A percentile compares a stretch with the other conserved stretches of the same genome.
These are phyloP conservation scores for Drosophila azteca DNA, from an alignment of 1,140 invertebrate genomes.

Conservation along the genomic window DNA sequence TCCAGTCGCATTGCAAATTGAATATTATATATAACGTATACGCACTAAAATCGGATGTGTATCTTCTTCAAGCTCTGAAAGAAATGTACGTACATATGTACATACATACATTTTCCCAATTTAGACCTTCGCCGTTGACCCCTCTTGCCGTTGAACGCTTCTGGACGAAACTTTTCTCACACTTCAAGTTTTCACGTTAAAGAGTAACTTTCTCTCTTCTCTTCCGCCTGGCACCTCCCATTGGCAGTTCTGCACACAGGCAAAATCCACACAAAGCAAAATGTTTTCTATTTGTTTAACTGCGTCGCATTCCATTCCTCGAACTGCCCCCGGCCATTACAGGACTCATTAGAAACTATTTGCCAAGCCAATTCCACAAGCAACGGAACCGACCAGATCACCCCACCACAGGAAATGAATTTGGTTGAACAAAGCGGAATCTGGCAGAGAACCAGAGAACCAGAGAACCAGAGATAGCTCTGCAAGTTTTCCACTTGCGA, in stretches of 20 bases:
- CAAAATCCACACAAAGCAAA: slow-evolving; percentile 68
- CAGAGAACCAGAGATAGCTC: too few species aligned
- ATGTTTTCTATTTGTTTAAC: slow-evolving; percentile 38
- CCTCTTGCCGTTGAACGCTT: too few species aligned
- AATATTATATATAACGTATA: too few species aligned
- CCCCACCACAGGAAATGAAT: not conserved
- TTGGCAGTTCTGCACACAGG: slow-evolving; percentile 27
- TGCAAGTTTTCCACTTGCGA: slow-evolving; percentile 1
- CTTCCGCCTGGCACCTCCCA: slow-evolving; percentile 33
- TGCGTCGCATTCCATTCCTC: slow-evolving; percentile 46
- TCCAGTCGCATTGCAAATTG: too few species aligned
- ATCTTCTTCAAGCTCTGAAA: too few species aligned
- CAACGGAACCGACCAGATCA: slow-evolving; percentile 29
- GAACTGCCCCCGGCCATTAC: slow-evolving; percentile 59
- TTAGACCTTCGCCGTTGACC: too few species aligned
- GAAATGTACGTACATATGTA: too few species aligned
- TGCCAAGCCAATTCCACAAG: slow-evolving; percentile 72
- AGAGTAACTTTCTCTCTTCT: slow-evolving; percentile 34
- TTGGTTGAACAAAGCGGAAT: slow-evolving; percentile 14
- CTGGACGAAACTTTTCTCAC: too few species aligned
- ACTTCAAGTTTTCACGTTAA: slow-evolving; percentile 31
- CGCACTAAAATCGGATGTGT: too few species aligned
- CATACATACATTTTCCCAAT: too few species aligned
- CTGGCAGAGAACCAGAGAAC: slow-evolving; percentile 6
- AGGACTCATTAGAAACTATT: slow-evolving; percentile 78